Percentiles rank a stretch among this genome's conserved stretches.
phyloP scores from a whole-genome alignment of 2,113 vertebrate genomes.

The Ammospiza nelsoni region DNA sequence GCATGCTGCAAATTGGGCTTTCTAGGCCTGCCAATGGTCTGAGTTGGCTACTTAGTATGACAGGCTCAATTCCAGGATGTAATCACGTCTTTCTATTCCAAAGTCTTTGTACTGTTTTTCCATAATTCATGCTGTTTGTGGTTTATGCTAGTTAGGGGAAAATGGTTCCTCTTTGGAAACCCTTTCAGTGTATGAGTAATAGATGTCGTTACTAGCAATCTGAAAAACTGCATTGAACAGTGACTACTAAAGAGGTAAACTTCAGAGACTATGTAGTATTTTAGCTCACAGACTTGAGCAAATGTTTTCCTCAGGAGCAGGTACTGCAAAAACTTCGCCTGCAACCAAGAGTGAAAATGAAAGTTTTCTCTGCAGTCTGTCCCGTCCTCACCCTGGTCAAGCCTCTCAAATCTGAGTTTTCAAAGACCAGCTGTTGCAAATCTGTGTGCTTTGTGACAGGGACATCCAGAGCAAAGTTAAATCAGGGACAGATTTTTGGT shows the following conservation, averaged over 20 bases:
- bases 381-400: not conserved
- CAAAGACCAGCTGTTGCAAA: conserved; percentile 1
- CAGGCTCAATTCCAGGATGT: not conserved
- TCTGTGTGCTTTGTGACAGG: not conserved
- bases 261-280: not conserved
- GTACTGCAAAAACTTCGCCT: not conserved
- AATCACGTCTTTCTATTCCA: not conserved
- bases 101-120: not conserved
- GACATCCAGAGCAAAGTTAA: conserved; percentile 15
- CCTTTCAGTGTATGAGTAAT: not conserved
- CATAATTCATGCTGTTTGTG: not conserved
- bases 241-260: not conserved
- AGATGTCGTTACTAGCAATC: not conserved
- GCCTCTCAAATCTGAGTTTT: not conserved
- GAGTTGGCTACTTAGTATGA: not conserved
- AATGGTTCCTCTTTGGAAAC: not conserved
- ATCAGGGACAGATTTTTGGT: not conserved
- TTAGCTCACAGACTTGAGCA: not conserved
- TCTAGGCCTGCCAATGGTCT: not conserved
- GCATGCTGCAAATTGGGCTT: not conserved
- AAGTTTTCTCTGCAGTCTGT: not conserved
- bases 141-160: not conserved
- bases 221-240: not conserved
- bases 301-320: not conserved
- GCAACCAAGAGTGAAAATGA: not conserved